Conservation (phyloP, 1,140 invertebrate genomes). For the Calliopsis andreniformis region DNA sequence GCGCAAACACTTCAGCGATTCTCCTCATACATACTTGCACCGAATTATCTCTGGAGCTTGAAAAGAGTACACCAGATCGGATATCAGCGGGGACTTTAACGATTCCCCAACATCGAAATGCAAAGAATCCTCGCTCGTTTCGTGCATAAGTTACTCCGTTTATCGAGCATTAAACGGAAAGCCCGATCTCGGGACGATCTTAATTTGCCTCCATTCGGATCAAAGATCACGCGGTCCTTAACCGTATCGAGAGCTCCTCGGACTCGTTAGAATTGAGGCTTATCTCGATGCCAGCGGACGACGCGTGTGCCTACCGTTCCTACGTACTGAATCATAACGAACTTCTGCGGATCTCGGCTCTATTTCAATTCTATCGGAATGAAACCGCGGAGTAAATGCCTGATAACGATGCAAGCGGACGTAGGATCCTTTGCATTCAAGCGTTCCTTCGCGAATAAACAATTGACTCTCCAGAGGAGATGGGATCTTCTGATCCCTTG, state of each 20-base stretch:
- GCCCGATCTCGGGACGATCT: conserved; percentile 37
- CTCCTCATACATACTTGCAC: no score
- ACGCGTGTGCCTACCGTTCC: conserved; percentile 5
- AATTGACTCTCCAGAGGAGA: not conserved
- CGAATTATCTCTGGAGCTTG: not conserved
- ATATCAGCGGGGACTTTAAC: not conserved
- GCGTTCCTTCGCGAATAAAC: not conserved
- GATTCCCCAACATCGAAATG: not conserved
- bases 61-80: not conserved
- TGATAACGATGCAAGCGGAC: not conserved
- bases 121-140: conserved; percentile 13
- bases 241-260: conserved; percentile 23
- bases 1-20: no score
- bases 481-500: not conserved
- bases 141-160: not conserved
- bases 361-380: not conserved
- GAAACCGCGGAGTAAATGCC: not conserved
- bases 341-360: not conserved
- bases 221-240: conserved; percentile 20
- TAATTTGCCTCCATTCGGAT: conserved; percentile 43
- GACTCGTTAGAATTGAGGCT: conserved; percentile 29
- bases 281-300: conserved; percentile 20
- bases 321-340: not conserved
- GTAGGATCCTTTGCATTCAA: not conserved
- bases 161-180: conserved; percentile 2